Percentiles rank a stretch among this genome's conserved stretches.
Evolutionary conservation across 2,797 vertebrate species (phyloP).

Genomic region (Carapus acus): DNA sequence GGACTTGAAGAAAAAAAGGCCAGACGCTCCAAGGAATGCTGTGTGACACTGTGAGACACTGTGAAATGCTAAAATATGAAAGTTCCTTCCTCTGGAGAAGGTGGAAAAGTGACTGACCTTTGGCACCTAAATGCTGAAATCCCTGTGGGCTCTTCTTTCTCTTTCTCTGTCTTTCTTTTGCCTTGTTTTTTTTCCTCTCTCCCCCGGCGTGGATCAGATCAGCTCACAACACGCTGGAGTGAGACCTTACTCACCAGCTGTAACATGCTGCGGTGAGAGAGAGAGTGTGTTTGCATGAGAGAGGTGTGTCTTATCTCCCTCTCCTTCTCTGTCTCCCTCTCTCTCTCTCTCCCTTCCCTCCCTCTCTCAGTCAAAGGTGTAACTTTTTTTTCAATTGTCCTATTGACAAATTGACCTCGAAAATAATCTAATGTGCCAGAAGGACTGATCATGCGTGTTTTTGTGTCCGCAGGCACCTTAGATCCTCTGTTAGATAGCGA

Average conservation of each 20-base stretch:
- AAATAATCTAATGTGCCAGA: background rate
- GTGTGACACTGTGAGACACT: background rate
- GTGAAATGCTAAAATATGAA: background rate
- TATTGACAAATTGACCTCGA: background rate
- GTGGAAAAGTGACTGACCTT: constrained; percentile 37
- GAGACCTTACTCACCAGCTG: constrained; percentile 43
- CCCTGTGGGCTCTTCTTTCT: constrained; percentile 12
- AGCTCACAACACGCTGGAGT: constrained; percentile 23
- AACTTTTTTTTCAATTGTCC: background rate
- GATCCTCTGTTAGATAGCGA: background rate
- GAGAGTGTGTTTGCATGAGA: background rate
- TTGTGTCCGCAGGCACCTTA: constrained; percentile 16
- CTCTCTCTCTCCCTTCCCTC: background rate
- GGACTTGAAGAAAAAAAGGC: too few relatives aligned
- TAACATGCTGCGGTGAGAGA: constrained; percentile 39
- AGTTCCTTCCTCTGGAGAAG: background rate
- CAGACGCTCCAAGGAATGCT: too few relatives aligned
- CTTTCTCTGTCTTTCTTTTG: constrained; percentile 10
- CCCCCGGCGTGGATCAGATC: constrained; percentile 2
- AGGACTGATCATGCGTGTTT: too few relatives aligned
- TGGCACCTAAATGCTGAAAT: constrained; percentile 5
- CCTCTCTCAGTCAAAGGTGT: background rate
- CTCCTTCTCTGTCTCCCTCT: background rate
- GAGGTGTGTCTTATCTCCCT: constrained; percentile 40
- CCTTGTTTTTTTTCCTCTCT: constrained; percentile 3